Base-by-base conservation (phyloP, 2,797 vertebrate genomes). In the Melanotaenia trifasciata region DNA sequence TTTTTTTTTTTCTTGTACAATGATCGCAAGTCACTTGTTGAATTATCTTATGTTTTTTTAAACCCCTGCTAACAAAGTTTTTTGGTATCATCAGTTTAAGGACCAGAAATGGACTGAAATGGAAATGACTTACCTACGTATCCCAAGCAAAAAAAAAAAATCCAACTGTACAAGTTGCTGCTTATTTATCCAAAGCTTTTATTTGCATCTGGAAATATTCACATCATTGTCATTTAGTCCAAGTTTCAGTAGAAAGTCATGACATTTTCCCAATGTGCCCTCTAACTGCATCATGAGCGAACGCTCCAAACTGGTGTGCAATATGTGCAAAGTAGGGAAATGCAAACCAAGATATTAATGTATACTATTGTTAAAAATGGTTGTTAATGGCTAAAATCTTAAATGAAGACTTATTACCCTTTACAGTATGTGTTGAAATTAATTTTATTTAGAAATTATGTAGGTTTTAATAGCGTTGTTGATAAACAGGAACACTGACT, bases 381-480 rank as follows among this genome's bases (percentile, higher is more conserved):
- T 87, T 87, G 86, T 89, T 90, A 85, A 90, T 85, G 81, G 81
- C 80, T 86, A 81, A 89, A 84, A 89, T 88, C 84, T 89, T 87
- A 87, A 92, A 92, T 92, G 88, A 94, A 93, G 91, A 89, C 84
- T 79, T 89, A 84, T 87, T 87, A 86, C 72, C 58, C 78, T 89
- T 84, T 78, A 73, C 77, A 83, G 38, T 68, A 80, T 81, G 81
- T 92, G 75, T 90, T 88, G 64, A 88, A 75, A 70, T 85, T 83
- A 47, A 78, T 88, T 86, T 83, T 80, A 88, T 91, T 78, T 83
- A 84, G 81, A 84, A 69, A 75, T 89, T 91, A 68, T 93, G 86
- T 92, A 89, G 79, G 72, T 88, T 90, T 90, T 88, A 69, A 83
- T 88, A 88, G 87, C 90, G 88, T 80, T 90, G 86, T 88, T 85